A percentile compares a stretch with the other conserved stretches of the same genome.
Conservation (phyloP, 1,140 invertebrate genomes). For the Aplysia californica region DNA sequence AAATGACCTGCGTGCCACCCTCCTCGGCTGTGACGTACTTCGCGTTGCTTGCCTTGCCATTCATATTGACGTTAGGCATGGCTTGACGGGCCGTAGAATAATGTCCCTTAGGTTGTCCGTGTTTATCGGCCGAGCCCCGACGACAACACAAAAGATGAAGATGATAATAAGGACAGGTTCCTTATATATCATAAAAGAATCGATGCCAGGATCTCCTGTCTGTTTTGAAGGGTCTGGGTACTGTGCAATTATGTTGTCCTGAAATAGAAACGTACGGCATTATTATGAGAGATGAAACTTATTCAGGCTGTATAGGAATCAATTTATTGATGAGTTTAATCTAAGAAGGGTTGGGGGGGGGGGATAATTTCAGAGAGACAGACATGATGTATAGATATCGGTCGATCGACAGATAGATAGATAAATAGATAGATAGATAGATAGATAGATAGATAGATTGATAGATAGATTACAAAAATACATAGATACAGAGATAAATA, state of each 20-base stretch:
- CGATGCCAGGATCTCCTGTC: no score
- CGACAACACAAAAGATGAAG: no score
- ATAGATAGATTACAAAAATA: slow-evolving; percentile 5
- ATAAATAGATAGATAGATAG: background rate
- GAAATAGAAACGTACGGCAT: no score
- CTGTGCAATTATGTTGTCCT: no score
- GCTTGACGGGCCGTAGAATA: background rate
- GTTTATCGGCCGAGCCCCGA: no score
- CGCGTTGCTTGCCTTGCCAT: slow-evolving; percentile 19
- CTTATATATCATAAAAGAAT: no score
- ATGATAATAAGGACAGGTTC: no score
- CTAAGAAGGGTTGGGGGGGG: background rate
- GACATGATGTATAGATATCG: background rate
- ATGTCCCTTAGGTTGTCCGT: background rate
- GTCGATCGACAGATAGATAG: background rate
- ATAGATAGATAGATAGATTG: background rate
- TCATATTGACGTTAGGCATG: slow-evolving; percentile 10
- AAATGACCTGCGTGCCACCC: slow-evolving; percentile 16
- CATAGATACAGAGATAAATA: background rate
- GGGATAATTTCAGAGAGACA: background rate
- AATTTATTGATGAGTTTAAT: background rate
- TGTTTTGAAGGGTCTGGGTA: no score
- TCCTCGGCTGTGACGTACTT: slow-evolving; percentile 19
- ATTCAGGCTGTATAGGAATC: background rate
- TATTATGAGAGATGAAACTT: background rate